phyloP scores from a whole-genome alignment of 2,113 vertebrate species.

The cat (Felis catus) region DNA sequence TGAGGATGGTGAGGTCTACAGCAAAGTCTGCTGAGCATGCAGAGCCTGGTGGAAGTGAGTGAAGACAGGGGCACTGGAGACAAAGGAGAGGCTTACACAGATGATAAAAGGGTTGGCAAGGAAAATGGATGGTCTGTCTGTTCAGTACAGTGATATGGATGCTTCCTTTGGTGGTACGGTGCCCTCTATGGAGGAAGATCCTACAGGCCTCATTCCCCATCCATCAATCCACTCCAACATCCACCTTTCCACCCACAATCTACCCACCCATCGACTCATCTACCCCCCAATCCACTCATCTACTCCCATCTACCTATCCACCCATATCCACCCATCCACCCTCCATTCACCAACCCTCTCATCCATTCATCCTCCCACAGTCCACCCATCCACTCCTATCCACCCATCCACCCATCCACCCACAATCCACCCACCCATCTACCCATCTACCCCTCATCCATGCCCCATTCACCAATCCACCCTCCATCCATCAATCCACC shows the following conservation, averaged over 20 bases:
- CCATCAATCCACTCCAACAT: not conserved
- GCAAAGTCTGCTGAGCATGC: not conserved
- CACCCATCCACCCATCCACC: not conserved
- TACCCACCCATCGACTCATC: not conserved
- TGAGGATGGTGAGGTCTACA: not conserved
- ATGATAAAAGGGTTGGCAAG: not conserved
- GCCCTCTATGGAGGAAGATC: not conserved
- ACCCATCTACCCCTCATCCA: too few relatives aligned
- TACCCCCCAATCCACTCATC: not conserved
- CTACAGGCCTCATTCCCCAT: not conserved
- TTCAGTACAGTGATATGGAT: not conserved
- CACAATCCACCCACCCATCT: not conserved
- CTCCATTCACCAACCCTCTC: not conserved
- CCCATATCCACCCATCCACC: too few relatives aligned
- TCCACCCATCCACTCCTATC: not conserved
- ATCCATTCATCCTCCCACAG: too few relatives aligned
- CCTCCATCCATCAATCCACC: too few relatives aligned
- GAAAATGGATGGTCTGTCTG: not conserved
- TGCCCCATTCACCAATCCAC: not conserved
- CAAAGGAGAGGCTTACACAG: not conserved
- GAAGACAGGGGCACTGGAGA: not conserved
- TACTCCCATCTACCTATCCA: not conserved
- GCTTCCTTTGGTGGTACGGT: not conserved
- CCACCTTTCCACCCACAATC: not conserved
- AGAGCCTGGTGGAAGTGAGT: not conserved